Evolutionary conservation across 2,797 vertebrate species (phyloP).

Genomic region (Cichlasoma orientale): DNA sequence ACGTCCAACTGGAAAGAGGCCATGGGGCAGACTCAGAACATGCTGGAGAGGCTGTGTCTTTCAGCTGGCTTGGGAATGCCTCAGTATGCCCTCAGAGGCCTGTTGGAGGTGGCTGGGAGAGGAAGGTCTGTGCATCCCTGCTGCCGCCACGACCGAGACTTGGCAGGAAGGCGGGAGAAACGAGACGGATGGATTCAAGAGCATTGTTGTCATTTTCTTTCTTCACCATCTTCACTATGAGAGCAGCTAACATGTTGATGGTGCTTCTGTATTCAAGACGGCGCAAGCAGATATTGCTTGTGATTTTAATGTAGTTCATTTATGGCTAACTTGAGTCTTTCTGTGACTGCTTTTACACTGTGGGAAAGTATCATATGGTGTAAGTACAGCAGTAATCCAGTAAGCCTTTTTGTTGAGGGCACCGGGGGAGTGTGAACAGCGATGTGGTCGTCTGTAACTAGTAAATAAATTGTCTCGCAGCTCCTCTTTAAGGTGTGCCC

Average conservation of each 20-base stretch:
- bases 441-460: background rate
- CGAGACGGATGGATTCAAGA: background rate
- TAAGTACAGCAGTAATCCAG: background rate
- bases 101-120: background rate
- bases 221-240: background rate
- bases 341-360: background rate
- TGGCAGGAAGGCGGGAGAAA: background rate
- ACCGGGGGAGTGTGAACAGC: accelerated
- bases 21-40: background rate
- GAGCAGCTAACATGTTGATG: background rate
- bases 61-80: background rate
- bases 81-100: background rate
- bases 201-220: background rate
- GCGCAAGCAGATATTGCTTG: background rate
- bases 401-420: background rate
- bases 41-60: background rate
- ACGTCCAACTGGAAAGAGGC: background rate
- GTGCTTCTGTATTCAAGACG: background rate
- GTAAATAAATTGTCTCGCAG: background rate
- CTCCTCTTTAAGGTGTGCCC: background rate
- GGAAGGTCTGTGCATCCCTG: background rate
- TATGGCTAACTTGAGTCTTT: background rate
- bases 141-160: accelerated
- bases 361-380: background rate
- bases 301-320: accelerated